Percentiles rank a stretch among this genome's conserved stretches.
These are phyloP conservation scores for Gymnogyps californianus DNA, from an alignment of 2,113 vertebrate genomes.

Conservation along the genomic window DNA sequence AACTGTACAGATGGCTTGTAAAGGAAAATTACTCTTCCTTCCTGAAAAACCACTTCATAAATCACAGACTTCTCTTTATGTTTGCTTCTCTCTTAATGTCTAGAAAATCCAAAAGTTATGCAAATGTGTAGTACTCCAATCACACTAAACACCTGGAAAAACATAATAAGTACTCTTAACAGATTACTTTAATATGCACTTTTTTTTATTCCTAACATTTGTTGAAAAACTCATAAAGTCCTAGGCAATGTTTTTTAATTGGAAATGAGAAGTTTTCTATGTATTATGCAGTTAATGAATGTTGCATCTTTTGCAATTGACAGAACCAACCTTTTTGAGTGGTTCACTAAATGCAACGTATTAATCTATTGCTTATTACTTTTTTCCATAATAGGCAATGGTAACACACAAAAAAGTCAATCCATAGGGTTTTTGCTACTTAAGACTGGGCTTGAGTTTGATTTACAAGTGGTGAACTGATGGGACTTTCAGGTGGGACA, in stretches of 20 bases:
- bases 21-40: slow-evolving; percentile 61
- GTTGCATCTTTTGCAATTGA: background rate
- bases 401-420: background rate
- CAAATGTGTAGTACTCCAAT: slow-evolving; percentile 63
- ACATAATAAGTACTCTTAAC: slow-evolving; percentile 52
- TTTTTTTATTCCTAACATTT: slow-evolving; percentile 18
- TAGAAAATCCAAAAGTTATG: slow-evolving; percentile 63
- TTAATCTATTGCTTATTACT: background rate
- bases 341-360: background rate
- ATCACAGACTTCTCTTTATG: slow-evolving; percentile 50
- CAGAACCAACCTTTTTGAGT: background rate
- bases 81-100: slow-evolving; percentile 30
- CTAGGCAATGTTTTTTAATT: slow-evolving; percentile 13
- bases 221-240: slow-evolving; percentile 34
- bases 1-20: slow-evolving; percentile 56
- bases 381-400: background rate
- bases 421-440: background rate
- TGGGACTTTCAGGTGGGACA: background rate
- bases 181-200: slow-evolving; percentile 36
- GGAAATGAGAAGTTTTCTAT: background rate
- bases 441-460: background rate
- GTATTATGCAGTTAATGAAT: background rate
- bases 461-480: background rate
- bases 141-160: slow-evolving; percentile 65
- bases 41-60: slow-evolving; percentile 66